Percentiles rank a stretch among this genome's conserved stretches.
These are phyloP conservation scores for Clamator glandarius DNA, from an alignment of 2,797 vertebrate species.

Conservation along the genomic window DNA sequence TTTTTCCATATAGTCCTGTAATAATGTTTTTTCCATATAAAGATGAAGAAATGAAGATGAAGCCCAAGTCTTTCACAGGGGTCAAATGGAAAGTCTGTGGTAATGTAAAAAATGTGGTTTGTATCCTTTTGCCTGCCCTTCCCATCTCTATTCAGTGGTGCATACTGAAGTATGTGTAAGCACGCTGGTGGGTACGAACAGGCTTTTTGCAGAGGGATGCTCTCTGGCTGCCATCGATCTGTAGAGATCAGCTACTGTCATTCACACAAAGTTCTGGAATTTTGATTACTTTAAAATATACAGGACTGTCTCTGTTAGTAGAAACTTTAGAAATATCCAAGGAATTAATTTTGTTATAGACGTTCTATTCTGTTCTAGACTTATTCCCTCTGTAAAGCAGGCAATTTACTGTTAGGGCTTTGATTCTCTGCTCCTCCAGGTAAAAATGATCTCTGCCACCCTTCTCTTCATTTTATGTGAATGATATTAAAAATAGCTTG, in stretches of 20 bases:
- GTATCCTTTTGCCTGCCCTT: background rate
- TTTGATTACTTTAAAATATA: background rate
- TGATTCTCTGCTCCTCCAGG: background rate
- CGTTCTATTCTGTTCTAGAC: background rate
- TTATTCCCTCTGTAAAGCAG: background rate
- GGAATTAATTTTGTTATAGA: background rate
- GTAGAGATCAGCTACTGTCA: background rate
- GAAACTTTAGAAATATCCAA: background rate
- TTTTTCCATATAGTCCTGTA: background rate
- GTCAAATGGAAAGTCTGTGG: background rate
- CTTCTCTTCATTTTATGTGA: background rate
- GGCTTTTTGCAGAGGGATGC: background rate
- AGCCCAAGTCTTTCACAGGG: background rate
- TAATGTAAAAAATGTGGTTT: background rate
- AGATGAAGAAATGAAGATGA: background rate
- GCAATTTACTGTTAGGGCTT: background rate
- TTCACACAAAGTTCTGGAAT: background rate
- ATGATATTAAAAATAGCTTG: constrained; percentile 6
- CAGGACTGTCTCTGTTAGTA: background rate
- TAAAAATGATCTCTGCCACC: background rate
- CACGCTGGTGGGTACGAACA: background rate
- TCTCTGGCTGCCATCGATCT: background rate
- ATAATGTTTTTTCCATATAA: background rate
- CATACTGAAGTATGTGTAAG: background rate
- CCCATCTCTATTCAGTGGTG: background rate